phyloP scores from a whole-genome alignment of 2,113 vertebrate species.

The Cyphomyrus discorhynchus region DNA sequence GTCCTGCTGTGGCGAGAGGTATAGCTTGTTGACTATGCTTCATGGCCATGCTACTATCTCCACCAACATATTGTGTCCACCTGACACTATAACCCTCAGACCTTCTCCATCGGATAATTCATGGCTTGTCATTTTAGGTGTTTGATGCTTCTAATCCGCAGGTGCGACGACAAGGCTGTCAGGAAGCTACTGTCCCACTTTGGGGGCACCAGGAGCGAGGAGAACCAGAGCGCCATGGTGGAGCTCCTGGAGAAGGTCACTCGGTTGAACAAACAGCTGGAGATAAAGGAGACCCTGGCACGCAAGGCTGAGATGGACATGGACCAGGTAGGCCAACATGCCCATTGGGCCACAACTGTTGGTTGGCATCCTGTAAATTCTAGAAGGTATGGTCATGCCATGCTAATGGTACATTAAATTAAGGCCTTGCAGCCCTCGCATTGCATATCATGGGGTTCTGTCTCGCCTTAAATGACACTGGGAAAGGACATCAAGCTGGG shows the following conservation, averaged over 20 bases:
- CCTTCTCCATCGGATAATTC: background rate
- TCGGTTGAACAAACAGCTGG: slow-evolving; percentile 63
- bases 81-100: background rate
- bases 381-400: background rate
- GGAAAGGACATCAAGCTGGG: slow-evolving; percentile 27
- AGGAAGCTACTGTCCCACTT: slow-evolving; percentile 57
- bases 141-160: slow-evolving; percentile 28
- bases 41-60: background rate
- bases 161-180: slow-evolving; percentile 68
- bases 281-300: slow-evolving; percentile 53
- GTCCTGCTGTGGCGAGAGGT: slow-evolving; percentile 67
- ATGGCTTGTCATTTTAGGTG: background rate
- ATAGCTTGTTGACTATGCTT: slow-evolving; percentile 11
- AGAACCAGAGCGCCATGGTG: slow-evolving; percentile 44
- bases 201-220: slow-evolving; percentile 43
- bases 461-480: slow-evolving; percentile 37
- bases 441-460: background rate
- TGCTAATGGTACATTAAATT: background rate
- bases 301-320: slow-evolving; percentile 45
- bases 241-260: slow-evolving; percentile 59
- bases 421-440: background rate
- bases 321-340: slow-evolving; percentile 66
- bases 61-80: background rate
- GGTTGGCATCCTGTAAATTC: background rate
- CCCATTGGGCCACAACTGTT: background rate